Percentiles rank a stretch among this genome's conserved stretches.
Conservation (phyloP, 1,140 invertebrate species). For the Aphidius gifuensis region DNA sequence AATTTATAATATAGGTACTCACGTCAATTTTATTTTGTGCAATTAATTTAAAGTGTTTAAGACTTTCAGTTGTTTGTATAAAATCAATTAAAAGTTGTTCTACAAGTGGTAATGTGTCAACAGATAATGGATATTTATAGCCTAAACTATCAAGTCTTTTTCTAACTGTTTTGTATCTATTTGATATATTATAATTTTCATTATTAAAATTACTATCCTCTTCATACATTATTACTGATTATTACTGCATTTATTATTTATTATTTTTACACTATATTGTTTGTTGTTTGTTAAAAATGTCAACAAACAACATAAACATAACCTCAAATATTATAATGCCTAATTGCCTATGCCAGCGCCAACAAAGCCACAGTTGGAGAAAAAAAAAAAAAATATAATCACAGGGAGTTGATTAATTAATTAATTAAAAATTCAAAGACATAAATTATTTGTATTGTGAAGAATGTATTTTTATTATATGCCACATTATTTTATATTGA, state of each 20-base stretch:
- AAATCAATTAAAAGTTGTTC: constrained; percentile 73
- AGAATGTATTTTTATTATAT: too few species aligned
- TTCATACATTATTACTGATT: constrained; percentile 16
- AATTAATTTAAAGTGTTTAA: constrained; percentile 74
- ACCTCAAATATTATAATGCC: too few species aligned
- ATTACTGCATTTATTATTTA: background rate
- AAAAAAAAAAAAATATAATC: too few species aligned
- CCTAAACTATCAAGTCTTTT: constrained; percentile 68
- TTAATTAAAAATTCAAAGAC: too few species aligned
- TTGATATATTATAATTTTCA: constrained; percentile 40
- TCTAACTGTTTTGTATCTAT: constrained; percentile 56
- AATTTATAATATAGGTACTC: constrained; percentile 17
- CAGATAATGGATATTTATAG: constrained; percentile 67
- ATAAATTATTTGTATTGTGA: too few species aligned
- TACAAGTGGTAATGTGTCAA: constrained; percentile 71
- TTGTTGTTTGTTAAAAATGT: too few species aligned
- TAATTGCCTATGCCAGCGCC: too few species aligned
- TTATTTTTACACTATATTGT: too few species aligned
- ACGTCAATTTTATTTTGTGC: constrained; percentile 64
- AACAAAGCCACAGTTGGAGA: too few species aligned
- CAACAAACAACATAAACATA: too few species aligned
- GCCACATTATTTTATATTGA: too few species aligned
- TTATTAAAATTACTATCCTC: constrained; percentile 33
- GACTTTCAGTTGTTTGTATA: constrained; percentile 72
- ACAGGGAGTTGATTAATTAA: too few species aligned